Evolutionary conservation across 2,888 invertebrate species (phyloP), one percentile per base, ranked within the genome.

Genomic region (Drosophila hawaiiensis): DNA sequence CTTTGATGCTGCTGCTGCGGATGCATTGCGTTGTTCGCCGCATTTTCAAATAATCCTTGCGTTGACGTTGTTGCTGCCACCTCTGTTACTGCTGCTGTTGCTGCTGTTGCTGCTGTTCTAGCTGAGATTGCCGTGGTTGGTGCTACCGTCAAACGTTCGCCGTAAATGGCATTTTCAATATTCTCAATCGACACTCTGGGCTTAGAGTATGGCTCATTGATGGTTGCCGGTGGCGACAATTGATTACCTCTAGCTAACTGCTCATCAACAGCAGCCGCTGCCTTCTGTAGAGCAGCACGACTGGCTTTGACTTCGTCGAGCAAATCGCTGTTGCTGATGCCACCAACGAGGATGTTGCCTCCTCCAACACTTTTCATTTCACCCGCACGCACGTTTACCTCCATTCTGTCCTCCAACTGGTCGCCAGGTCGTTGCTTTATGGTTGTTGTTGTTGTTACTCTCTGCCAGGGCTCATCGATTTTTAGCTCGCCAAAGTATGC

Each of bases 91-190:
- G 66, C 28, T 22, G 62, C 10, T 50, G 61, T 52, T 49, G n/a
- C n/a, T n/a, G n/a, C n/a, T n/a, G n/a, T n/a, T 9, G 64, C 47
- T 22, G 65, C 58, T 19, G 66, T 52, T 10, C 55, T 25, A 14
- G 64, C 52, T 28, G 67, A 67, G 68, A 75, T 73, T 49, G 68
- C 31, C n/a, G 55, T 50, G 55, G 78, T 56, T 49, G 88, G 47
- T 7, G 47, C 25, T 25, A 25, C 83, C 68, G 82, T 89, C 72
- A 93, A 84, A 47, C 92, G 83, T 75, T 93, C 93, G 54, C 93
- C 93, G 73, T 93, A 93, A 88, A 93, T 92, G 77, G 91, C 92
- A 83, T 92, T 93, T 91, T 93, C 93, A 86, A 93, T 93, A 82
- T 92, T 93, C 89, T 93, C 93, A 78, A 93, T 92, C 69, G 93